Evolutionary conservation across 2,888 invertebrate genomes (phyloP), one percentile per base, ranked within the genome.

Genomic region (Antheraea assamensis): DNA sequence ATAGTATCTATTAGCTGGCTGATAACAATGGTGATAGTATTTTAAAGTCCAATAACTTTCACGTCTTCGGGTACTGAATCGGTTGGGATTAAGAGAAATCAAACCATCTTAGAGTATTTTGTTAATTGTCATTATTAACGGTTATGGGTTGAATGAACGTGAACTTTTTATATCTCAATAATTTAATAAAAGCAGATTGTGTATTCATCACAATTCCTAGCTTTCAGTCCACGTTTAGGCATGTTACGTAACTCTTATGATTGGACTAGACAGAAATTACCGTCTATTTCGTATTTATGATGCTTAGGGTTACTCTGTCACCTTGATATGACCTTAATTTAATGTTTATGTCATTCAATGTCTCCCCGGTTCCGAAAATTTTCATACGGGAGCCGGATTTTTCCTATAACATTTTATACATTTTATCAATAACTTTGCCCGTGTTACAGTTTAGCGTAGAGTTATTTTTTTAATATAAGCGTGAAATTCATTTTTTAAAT

Each of bases 191-290:
- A 58, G n/a, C 5, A 27, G 30, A 64, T 17, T 17, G 10, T 3
- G 21, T 19, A 30, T 66, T 66, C 19, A 66, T 68, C 10, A 24
- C n/a, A 68, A 35, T 68, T 31, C 8, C 2, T 35, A 35, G 68
- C 68, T 68, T 24, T 15, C n/a, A 4, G 68, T 10, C 35, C 35
- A 68, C n/a, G n/a, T 35, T 35, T 64, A 64, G 61, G 35, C 24
- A 42, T 15, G 55, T 42, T 58, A 70, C 42, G 49, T 58, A 30
- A 70, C 66, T 42, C 27, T 70, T 55, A 70, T 73, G 73, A 73
- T 55, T 35, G 70, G 80, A 75, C 80, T 76, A 82, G 81, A 80
- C 80, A 75, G 71, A 82, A 82, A 81, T 80, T 82, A 74, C 71
- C 71, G 72, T 75, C 66, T 73, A 31, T 70, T 68, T 73, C 66